These are phyloP conservation scores for Megathymus violae DNA, from an alignment of 1,140 invertebrate species.

Conservation along the genomic window DNA sequence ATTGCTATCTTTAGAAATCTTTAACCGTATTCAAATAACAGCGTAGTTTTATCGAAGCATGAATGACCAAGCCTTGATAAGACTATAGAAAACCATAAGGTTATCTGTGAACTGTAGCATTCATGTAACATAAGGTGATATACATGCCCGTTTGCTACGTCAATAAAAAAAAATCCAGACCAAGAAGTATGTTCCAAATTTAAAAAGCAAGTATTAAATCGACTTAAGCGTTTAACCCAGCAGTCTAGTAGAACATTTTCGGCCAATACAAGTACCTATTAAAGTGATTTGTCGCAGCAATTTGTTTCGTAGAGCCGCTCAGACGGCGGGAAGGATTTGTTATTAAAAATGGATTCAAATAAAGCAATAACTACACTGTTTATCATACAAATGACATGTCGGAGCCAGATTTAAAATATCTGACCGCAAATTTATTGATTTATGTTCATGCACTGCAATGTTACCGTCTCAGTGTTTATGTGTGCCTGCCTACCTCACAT, in stretches of 20 bases:
- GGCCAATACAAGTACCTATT: conserved; percentile 33
- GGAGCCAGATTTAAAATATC: conserved; percentile 27
- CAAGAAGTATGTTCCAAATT: conserved; percentile 7
- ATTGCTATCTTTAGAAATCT: no score
- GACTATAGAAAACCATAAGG: no score
- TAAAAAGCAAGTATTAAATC: conserved; percentile 9
- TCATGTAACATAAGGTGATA: no score
- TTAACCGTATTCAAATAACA: no score
- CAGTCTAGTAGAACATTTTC: conserved; percentile 20
- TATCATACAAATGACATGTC: conserved; percentile 31
- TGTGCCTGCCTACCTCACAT: no score
- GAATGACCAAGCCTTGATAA: no score
- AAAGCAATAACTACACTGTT: conserved; percentile 31
- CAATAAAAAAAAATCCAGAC: no score
- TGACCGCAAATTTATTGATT: conserved; percentile 18
- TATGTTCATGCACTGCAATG: not conserved
- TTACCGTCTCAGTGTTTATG: not conserved
- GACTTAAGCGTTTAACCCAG: conserved; percentile 16
- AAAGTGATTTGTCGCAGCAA: conserved; percentile 30
- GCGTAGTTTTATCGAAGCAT: no score
- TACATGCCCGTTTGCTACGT: not conserved
- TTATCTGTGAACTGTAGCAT: no score
- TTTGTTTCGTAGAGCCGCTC: conserved; percentile 22
- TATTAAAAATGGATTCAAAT: conserved; percentile 35
- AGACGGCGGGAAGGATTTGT: conserved; percentile 24